Evolutionary conservation across 2,797 vertebrate species (phyloP).

Genomic region (Apogon talboti): DNA sequence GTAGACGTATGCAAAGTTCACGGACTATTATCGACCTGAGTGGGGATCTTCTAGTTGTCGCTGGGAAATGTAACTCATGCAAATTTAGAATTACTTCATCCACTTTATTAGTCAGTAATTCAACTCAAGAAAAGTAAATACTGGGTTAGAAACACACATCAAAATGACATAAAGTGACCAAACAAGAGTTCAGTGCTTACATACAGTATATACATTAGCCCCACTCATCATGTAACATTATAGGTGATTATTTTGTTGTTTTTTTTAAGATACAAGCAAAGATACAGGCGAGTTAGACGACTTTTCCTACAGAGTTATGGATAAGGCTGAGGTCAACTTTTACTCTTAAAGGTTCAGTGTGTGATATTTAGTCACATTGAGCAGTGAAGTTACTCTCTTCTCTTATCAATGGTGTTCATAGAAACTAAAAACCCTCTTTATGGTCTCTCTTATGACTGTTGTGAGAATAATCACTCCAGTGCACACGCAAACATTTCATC

Average conservation of each 20-base stretch:
- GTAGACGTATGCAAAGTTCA: no score
- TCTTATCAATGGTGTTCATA: no score
- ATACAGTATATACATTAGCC: conserved; percentile 73
- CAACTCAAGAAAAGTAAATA: conserved; percentile 49
- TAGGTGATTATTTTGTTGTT: no score
- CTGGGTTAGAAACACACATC: conserved; percentile 63
- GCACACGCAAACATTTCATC: no score
- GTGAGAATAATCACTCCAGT: no score
- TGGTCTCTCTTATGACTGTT: no score
- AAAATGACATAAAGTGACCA: conserved; percentile 44
- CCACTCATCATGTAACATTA: conserved; percentile 24
- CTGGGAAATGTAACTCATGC: background rate
- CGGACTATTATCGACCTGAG: no score
- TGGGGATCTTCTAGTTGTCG: no score
- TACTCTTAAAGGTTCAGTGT: background rate
- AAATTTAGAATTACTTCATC: conserved; percentile 74
- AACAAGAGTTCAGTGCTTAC: conserved; percentile 59
- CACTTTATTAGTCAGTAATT: conserved; percentile 80
- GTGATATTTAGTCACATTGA: no score
- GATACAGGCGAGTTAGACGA: conserved; percentile 20
- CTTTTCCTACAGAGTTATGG: conserved; percentile 1
- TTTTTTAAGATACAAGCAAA: conserved; percentile 32
- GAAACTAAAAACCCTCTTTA: no score
- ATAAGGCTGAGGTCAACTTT: conserved; percentile 15
- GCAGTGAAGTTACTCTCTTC: no score